Base-by-base conservation (phyloP, 2,113 vertebrate genomes). In the Varanus komodoensis region DNA sequence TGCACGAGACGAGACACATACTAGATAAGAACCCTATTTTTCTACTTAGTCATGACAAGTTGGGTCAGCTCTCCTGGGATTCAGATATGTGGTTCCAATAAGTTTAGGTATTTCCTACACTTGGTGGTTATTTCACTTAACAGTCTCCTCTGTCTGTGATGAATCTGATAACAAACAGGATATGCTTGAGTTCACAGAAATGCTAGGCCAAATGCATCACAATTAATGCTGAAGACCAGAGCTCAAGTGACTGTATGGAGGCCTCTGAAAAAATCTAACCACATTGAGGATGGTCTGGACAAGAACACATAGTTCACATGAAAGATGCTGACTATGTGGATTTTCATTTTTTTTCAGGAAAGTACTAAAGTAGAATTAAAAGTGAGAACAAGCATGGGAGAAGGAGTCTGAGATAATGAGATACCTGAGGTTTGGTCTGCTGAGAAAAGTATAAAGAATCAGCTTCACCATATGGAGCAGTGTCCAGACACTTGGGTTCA, bases 101-200 rank as follows among this genome's bases (percentile, higher is more conserved):
- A 80, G 75, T 86, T 50, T 86, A 81, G 75, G n/a, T 86, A 90
- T 79, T 86, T 89, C 89, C 77, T 44, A 44, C 73, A 38, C 64
- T 57, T 69, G 75, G 38, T 34, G 27, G 81, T 93, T 87, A 87
- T 73, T 29, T 38, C n/a, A 89, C 44, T 61, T 57, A 82, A 19
- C 0, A 52, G 25, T 82, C 91, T 86, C 23, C 29, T 34, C 17
- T 54, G 34, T 25, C 44, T 90, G 57, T 89, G 81, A 57, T 54
- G 87, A 80, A 3, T 67, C 78, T 86, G 44, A 64, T 89, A 89
- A 87, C 6, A 7, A 88, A 87, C 61, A 50, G 48, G 64, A 69
- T 69, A 57, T 88, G 79, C 71, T 71, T 82, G 67, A 71, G 87
- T 88, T 88, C 67, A 71, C n/a, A 88, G 64, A 69, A 82, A 71